Base-by-base conservation (phyloP, 2,797 vertebrate species). In the Centropyge bicolor region DNA sequence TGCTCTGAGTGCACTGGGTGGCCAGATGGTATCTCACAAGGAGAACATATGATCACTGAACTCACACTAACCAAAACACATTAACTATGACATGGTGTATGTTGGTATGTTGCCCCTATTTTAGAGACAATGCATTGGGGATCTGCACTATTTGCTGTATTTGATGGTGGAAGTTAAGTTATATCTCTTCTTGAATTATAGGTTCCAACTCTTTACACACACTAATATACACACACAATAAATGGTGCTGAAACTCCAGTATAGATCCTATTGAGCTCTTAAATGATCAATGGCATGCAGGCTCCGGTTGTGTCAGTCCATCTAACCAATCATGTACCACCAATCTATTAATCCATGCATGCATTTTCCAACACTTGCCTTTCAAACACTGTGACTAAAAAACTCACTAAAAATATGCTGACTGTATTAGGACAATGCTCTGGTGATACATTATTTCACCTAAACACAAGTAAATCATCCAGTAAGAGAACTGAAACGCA, bases 21-120 rank as follows among this genome's bases (percentile, higher is more conserved):
- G 41, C 67, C 89, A 90, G 89, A 92, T 91, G 90, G 86, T 67
- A 67, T 76, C 83, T 80, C 71, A 67, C 74, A 70, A 76, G 66
- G 63, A 82, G 54, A 69, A 79, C 74, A 72, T 88, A 80, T 79
- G 81, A 91, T 81, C 54, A 22, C 78, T 66, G 81, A 66, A 64
- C 60, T 76, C 85, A 61, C 62, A 78, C 31, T 57, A 63, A 80
- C 43, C 22, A 56, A 56, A 64, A 59, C 45, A 78, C 74, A 38
- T 52, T 54, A 60, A 77, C 78, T 63, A 36, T 65, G 59, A 48
- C 72, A 82, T n/a, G 55, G 16, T 38, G 56, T 45, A 49, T 11
- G 24, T n/a, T 69, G 76, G 20, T 41, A 57, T 36, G 66, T 22
- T 24, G 69, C 52, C 24, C 31, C 60, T 45, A n/a, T 11, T 20